Evolutionary conservation across 2,888 invertebrate species (phyloP).

Genomic region (Pimpla rufipes): DNA sequence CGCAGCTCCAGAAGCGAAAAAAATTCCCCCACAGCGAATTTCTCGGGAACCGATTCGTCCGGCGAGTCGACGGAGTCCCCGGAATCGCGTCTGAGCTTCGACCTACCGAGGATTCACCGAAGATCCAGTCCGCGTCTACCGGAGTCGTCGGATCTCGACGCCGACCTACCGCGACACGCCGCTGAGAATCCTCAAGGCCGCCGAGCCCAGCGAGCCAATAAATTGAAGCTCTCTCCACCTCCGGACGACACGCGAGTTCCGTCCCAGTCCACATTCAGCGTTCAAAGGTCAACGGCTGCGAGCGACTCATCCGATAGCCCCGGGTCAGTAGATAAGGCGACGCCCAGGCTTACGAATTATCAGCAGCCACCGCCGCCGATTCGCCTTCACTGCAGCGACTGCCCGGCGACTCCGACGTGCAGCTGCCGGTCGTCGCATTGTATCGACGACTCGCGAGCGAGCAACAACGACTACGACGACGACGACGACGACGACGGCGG

Average conservation of each 20-base stretch:
- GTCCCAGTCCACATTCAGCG: not conserved
- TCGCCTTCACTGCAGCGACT: constrained; percentile 25
- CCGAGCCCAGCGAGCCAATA: constrained; percentile 30
- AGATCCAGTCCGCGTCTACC: not conserved
- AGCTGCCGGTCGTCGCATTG: constrained; percentile 58
- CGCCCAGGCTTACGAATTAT: constrained; percentile 7
- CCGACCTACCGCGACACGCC: not conserved
- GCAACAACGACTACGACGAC: constrained; percentile 53
- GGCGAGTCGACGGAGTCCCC: constrained; percentile 25
- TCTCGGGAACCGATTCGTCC: constrained; percentile 25
- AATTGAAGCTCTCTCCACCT: constrained; percentile 77
- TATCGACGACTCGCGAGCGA: constrained; percentile 41
- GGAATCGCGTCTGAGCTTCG: constrained; percentile 9
- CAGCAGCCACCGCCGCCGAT: not conserved
- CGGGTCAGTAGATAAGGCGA: constrained; percentile 65
- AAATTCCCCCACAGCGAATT: not conserved
- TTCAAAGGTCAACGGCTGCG: constrained; percentile 34
- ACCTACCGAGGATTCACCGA: constrained; percentile 27
- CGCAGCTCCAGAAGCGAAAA: constrained; percentile 7
- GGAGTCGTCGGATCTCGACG: not conserved
- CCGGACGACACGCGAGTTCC: constrained; percentile 67
- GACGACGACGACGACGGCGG: constrained; percentile 18
- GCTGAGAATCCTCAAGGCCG: constrained; percentile 42
- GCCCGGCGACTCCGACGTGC: constrained; percentile 62
- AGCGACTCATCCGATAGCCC: constrained; percentile 68